phyloP scores from a whole-genome alignment of 1,140 invertebrate genomes.

The Apis mellifera region Amel_HAv3.1 CM009943.2:7907001-7907500 shows the following conservation, averaged over 20 bases:
- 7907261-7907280: neutral
- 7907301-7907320: neutral
- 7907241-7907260: no score
- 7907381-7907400: neutral
- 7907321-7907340: neutral
- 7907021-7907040: neutral
- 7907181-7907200: neutral
- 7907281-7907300: neutral
- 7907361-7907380: neutral
- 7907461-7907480: neutral
- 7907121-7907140: neutral
- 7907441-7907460: neutral
- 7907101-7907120: neutral
- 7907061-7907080: conserved; percentile 35
- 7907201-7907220: neutral
- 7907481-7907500: neutral
- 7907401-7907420: neutral
- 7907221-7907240: no score
- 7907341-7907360: neutral
- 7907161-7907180: neutral
- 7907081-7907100: conserved; percentile 17
- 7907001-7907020: neutral
- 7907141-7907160: neutral
- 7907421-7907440: neutral
- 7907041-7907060: conserved; percentile 21